Evolutionary conservation across 2,888 invertebrate genomes (phyloP).

Genomic region (Cephus runcator): DNA sequence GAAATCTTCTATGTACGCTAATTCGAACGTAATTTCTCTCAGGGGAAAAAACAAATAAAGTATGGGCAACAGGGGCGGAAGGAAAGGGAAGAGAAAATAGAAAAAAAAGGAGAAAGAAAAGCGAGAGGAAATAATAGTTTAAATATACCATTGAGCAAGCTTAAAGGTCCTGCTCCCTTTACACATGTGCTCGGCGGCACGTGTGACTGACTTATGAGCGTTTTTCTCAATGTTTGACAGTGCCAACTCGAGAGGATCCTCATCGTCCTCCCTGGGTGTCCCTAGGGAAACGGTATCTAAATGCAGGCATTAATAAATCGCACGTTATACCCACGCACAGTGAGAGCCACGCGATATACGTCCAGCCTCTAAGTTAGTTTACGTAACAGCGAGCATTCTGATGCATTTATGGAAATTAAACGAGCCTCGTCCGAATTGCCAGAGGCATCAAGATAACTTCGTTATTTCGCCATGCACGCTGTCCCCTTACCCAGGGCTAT

Average conservation of each 20-base stretch:
- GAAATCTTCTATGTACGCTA: not conserved
- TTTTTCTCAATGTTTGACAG: conserved; percentile 51
- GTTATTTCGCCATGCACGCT: conserved; percentile 28
- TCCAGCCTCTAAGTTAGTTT: conserved; percentile 47
- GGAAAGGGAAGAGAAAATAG: not conserved
- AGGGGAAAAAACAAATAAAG: not conserved
- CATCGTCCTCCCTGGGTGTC: conserved; percentile 39
- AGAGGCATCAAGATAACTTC: conserved; percentile 44
- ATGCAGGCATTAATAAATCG: conserved; percentile 59
- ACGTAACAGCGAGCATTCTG: conserved; percentile 38
- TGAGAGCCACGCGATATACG: conserved; percentile 17
- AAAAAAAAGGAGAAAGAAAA: not conserved
- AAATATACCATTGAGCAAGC: not conserved
- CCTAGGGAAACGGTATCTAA: conserved; percentile 51
- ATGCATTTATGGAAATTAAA: conserved; percentile 57
- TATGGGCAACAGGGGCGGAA: not conserved
- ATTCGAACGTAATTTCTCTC: not conserved
- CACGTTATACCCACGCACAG: conserved; percentile 23
- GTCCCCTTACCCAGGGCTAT: not conserved
- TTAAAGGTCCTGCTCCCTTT: not conserved
- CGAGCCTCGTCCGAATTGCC: conserved; percentile 48
- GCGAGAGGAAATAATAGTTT: not conserved
- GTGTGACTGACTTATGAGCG: conserved; percentile 39
- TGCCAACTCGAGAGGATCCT: conserved; percentile 42
- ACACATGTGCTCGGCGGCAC: conserved; percentile 14